Base-by-base conservation (phyloP, 2,797 vertebrate genomes). In the Sparidentex hasta region DNA sequence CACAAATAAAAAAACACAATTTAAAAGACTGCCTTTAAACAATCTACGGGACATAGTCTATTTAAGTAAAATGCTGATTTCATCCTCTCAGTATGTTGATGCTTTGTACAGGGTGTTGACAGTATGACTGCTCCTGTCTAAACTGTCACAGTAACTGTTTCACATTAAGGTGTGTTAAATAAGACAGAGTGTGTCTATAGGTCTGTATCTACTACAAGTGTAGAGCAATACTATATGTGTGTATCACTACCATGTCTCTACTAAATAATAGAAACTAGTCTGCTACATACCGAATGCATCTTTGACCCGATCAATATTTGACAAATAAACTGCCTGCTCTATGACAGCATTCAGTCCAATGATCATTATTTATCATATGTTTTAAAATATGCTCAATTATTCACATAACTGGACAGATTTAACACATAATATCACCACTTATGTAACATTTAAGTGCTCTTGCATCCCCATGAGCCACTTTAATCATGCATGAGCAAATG, bases 371-470 rank as follows among this genome's bases (percentile, higher is more conserved):
- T 23, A 67, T 57, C 38, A 61, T 0, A 1, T 41, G 6, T 21
- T 82, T 74, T 58, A 43, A 76, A 70, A 71, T 64, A 7, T 47
- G 54, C 27, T 80, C 12, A 72, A 66, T 65, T 47, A 76, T 67
- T 87, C 21, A 71, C 5, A 17, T 25, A 9, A 41, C 41, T 65
- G 66, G 33, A 33, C 44, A 77, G 74, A 69, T 80, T 78, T 64
- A 82, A 70, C 27, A 7, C 16, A 27, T 23, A 33, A n/a, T 65
- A 72, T 65, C 0, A 3, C 57, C 27, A 17, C 57, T 63, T 46
- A 48, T 80, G 68, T 25, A 82, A 59, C 59, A 76, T 64, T 78
- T 47, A 78, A 16, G 20, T 7, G 11, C 16, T 54, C 13, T n/a
- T 2, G 47, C 38, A 20, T 56, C 12, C 25, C 51, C 54, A 23